Base-by-base conservation (phyloP, 2,888 invertebrate genomes). In the Molanna angustata region DNA sequence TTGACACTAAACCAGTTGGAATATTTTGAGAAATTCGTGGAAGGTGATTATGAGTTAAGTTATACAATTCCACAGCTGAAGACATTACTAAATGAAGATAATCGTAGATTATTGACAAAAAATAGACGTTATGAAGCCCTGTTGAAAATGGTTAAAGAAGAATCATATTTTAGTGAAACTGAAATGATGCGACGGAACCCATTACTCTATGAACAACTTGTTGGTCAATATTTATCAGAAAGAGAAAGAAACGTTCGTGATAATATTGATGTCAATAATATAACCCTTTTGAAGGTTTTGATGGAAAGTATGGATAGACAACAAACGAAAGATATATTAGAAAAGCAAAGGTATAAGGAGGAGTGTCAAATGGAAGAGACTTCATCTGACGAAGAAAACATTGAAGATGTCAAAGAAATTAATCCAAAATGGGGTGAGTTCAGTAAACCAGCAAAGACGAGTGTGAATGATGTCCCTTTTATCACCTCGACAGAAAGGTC, bases 161-260 rank as follows among this genome's bases (percentile, higher is more conserved):
- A 82, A 61, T 76, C 79, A 19, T 96, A 95, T 70, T 97, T 97
- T 65, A 88, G 88, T 66, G 94, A 96, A 68, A 84, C 83, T 55
- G 90, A 93, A 76, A 97, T 97, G 96, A 91, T 93, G 83, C 85
- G 84, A 61, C 74, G 97, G 54, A 91, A 94, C 69, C 97, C 96
- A 1, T 75, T 90, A 47, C 71, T 96, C 0, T 97, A 92, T 71
- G 91, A 96, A 59, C 89, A 94, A 64, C 74, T 97, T 61, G 79
- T 97, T 37, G 96, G 94, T 0, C 88, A 87, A 64, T 94, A 88
- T 69, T 69, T 95, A 60, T 85, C 87, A 2, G 84, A 86, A 52
- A 83, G 85, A 21, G 92, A 95, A 67, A 83, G 84, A 54, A 76
- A 78, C 57, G 75, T 76, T 46, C 72, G 86, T 13, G 86, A 85